Base-by-base conservation (phyloP, 1,140 invertebrate species). In the Nomia melanderi region DNA sequence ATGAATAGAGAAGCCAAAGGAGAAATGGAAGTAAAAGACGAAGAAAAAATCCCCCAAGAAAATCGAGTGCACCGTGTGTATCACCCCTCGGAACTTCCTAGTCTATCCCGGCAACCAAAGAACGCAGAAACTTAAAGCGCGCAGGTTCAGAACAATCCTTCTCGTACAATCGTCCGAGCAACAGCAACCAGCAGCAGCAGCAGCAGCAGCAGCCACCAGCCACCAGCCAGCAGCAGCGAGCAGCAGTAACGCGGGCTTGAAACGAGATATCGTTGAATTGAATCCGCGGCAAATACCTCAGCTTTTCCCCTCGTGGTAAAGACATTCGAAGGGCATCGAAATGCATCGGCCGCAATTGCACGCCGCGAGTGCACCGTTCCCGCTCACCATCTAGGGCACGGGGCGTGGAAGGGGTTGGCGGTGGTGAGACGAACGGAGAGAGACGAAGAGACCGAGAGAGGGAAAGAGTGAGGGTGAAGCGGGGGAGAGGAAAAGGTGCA, bases 261-360 rank as follows among this genome's bases (percentile, higher is more conserved):
- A 76, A 76, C 73, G 73, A 76, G 73, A 76, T 76, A 76, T 69
- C 73, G 73, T 76, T 76, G 73, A 69, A 76, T 76, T 76, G 54
- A 69, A 76, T 69, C 54, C 73, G 64, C 65, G 73, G 73, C 64
- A 59, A 75, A 76, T 36, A 56, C 71, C 47, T 23, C 47, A 20
- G 71, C 65, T 69, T 69, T 76, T 76, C 73, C 65, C 54, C 73
- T 69, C 36, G 72, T 50, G 41, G 64, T 50, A 76, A 76, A 76
- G 73, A 76, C 64, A 31, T 76, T 76, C 73, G 73, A 76, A 76
- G 54, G 73, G 73, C 73, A 76, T 76, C 65, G 66, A 76, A 76
- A 76, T 76, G 73, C 73, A 72, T 78, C 57, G 69, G 59, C 47
- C 53, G 71, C 77, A 75, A 78, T 74, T 60, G 71, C 77, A 23